A percentile compares a stretch with the other conserved stretches of the same genome.
These are phyloP conservation scores for Ericerus pela DNA, from an alignment of 1,140 invertebrate species.

Conservation along the genomic window DNA sequence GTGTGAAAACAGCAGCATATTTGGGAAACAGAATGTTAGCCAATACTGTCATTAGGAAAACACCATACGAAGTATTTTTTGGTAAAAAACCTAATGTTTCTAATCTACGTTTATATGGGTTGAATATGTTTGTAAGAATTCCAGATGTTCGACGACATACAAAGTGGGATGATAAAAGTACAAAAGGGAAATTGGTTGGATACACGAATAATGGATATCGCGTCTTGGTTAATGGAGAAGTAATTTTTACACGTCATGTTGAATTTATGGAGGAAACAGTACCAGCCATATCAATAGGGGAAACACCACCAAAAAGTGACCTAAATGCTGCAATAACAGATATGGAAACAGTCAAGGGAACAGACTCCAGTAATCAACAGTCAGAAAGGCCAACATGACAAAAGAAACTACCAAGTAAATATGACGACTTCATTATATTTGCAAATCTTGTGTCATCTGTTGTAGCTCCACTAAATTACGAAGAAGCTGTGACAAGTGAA, in stretches of 20 bases:
- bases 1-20: constrained; percentile 16
- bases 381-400: background rate
- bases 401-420: background rate
- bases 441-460: background rate
- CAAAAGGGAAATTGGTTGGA: constrained; percentile 19
- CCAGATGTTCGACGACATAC: too few relatives aligned
- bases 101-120: constrained; percentile 27
- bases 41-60: constrained; percentile 13
- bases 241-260: background rate
- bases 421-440: background rate
- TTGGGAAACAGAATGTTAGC: constrained; percentile 14
- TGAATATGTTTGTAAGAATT: constrained; percentile 18
- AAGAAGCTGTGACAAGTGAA: background rate
- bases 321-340: constrained; percentile 3
- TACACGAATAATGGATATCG: constrained; percentile 22
- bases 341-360: background rate
- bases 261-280: background rate
- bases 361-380: background rate
- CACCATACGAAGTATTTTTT: constrained; percentile 22
- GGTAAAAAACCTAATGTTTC: constrained; percentile 19
- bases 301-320: background rate
- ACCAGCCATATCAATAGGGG: background rate
- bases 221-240: constrained; percentile 11
- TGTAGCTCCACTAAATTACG: background rate
- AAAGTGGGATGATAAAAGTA: constrained; percentile 27